Evolutionary conservation across 2,888 invertebrate species (phyloP).

Genomic region (Apamea sordens): DNA sequence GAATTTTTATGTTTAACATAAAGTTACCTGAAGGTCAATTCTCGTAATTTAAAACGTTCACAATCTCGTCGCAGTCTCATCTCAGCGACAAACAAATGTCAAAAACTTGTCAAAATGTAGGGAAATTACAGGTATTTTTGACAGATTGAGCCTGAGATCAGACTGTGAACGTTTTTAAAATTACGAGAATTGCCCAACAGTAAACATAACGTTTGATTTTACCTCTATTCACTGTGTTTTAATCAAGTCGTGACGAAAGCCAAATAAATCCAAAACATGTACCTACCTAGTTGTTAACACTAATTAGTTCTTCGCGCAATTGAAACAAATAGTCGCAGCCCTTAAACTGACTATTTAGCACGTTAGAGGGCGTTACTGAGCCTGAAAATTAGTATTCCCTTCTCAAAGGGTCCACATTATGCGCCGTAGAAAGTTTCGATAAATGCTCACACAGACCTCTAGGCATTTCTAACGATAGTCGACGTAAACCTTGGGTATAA

Average conservation of each 20-base stretch:
- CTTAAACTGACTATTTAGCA: conserved; percentile 60
- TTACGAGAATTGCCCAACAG: too few species aligned
- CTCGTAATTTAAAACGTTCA: too few species aligned
- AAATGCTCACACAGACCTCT: conserved; percentile 65
- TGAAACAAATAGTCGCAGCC: conserved; percentile 58
- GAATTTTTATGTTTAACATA: too few species aligned
- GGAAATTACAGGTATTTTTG: too few species aligned
- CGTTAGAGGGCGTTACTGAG: conserved; percentile 59
- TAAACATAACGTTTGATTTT: neutral
- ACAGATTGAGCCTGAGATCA: too few species aligned
- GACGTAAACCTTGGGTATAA: conserved; percentile 55
- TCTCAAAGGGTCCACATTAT: conserved; percentile 63
- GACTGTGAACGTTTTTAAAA: too few species aligned
- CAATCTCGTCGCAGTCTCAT: too few species aligned
- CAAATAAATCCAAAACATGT: conserved; percentile 21
- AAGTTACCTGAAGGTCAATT: too few species aligned
- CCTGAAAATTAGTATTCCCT: conserved; percentile 65
- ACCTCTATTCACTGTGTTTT: conserved; percentile 8
- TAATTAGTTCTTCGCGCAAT: conserved; percentile 57
- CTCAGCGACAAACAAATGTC: too few species aligned
- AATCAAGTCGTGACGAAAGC: conserved; percentile 21
- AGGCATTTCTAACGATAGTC: conserved; percentile 49
- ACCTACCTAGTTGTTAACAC: conserved; percentile 14
- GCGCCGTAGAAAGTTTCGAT: conserved; percentile 66
- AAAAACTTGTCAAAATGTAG: too few species aligned